Evolutionary conservation across 2,888 invertebrate genomes (phyloP), one percentile per base, ranked within the genome.

Genomic region (Pemphredon lugubris): DNA sequence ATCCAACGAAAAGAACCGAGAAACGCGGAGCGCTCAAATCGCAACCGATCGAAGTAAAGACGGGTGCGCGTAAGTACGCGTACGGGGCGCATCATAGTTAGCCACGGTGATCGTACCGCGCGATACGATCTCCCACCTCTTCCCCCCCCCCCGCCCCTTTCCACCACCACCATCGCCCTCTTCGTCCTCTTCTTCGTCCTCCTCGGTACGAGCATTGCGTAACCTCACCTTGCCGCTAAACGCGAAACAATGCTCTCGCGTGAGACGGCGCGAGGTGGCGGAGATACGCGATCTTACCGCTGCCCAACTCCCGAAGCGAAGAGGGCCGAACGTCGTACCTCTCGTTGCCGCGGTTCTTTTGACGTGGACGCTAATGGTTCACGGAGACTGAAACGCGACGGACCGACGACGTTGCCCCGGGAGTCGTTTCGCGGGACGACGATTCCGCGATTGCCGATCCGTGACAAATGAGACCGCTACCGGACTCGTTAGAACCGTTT

Each of bases 211-310:
- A 40, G 81, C 80, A 80, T 88, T 88, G 84, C 84, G 83, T 87
- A 88, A 88, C 81, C 80, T 86, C 85, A 86, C 87, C 86, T 87
- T 86, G 87, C 87, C 82, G 82, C 82, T 84, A 86, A 86, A 84
- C 82, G 81, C 78, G 79, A 87, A 86, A 87, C 86, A 87, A 87
- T 86, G 82, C 86, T 82, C 80, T 83, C 83, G 84, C 79, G 84
- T 82, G 85, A 86, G 82, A 83, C 83, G 81, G 76, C 76, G 76
- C 75, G 80, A 81, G 83, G 83, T 83, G 79, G 51, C 73, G 72
- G 74, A 85, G 82, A 85, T 85, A 81, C 73, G 75, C 76, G 80
- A 84, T 81, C 81, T 79, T 61, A 63, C 55, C 70, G 72, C 77
- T 73, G 71, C 66, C 69, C 55, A 71, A 73, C 75, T 78, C 64